Evolutionary conservation across 2,113 vertebrate genomes (phyloP).

Genomic region (Dipodomys ordii): DNA sequence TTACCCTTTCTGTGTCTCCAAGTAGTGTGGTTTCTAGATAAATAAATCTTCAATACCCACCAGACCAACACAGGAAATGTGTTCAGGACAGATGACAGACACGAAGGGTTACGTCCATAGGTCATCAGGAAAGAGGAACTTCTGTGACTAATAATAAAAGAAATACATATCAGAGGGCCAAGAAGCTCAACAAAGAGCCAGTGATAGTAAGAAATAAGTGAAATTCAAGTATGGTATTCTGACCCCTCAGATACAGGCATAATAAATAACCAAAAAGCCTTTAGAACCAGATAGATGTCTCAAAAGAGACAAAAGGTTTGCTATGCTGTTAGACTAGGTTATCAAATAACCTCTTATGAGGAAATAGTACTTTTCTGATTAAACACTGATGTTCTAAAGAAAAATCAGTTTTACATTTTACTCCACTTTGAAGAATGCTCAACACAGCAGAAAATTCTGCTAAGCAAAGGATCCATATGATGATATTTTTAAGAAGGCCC

Average conservation of each 20-base stretch:
- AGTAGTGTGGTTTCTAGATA: not conserved
- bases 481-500: too few species aligned
- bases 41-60: not conserved
- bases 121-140: constrained; percentile 12
- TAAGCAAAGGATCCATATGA: too few species aligned
- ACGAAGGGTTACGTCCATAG: not conserved
- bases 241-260: constrained; percentile 74
- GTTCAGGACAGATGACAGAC: constrained; percentile 14
- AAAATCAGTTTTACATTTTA: too few species aligned
- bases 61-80: not conserved
- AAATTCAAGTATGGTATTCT: constrained; percentile 77
- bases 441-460: too few species aligned
- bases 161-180: constrained; percentile 73
- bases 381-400: not conserved
- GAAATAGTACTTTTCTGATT: constrained; percentile 50
- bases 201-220: constrained; percentile 73
- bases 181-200: constrained; percentile 76
- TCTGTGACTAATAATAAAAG: constrained; percentile 68
- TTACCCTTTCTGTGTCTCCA: not conserved
- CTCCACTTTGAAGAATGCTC: too few species aligned
- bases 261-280: constrained; percentile 73
- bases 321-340: not conserved
- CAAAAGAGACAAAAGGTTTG: not conserved
- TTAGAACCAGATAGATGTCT: not conserved
- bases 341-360: constrained; percentile 8